These are phyloP conservation scores for Oreotrochilus melanogaster DNA, from an alignment of 2,113 vertebrate genomes.

Conservation along the genomic window DNA sequence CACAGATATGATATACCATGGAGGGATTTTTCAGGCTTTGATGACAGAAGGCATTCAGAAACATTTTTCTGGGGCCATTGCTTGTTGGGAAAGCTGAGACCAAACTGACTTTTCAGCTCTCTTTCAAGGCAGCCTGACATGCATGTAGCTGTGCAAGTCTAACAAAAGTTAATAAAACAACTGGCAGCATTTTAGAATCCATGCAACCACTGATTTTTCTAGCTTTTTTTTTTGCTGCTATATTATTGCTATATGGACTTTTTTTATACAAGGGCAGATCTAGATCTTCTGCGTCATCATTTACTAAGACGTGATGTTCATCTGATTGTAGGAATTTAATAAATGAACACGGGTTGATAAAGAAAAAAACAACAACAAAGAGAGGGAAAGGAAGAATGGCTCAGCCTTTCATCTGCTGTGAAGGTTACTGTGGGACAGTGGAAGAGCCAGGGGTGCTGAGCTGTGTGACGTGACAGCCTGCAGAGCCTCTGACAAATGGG, in stretches of 20 bases:
- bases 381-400: not conserved
- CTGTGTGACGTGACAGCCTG: not conserved
- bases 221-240: not conserved
- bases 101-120: not conserved
- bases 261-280: not conserved
- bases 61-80: not conserved
- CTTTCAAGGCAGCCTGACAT: not conserved
- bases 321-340: not conserved
- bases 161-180: not conserved
- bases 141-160: not conserved
- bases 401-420: not conserved
- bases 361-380: not conserved
- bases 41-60: not conserved
- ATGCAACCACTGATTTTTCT: not conserved
- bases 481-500: slow-evolving; percentile 43
- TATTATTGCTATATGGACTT: not conserved
- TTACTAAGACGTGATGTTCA: not conserved
- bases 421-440: not conserved
- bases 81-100: not conserved
- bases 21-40: not conserved
- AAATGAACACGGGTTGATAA: not conserved
- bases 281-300: not conserved
- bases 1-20: not conserved
- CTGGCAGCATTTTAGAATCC: not conserved
- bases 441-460: not conserved